Evolutionary conservation across 1,140 invertebrate species (phyloP).

Genomic region (Megalonaias nervosa): DNA sequence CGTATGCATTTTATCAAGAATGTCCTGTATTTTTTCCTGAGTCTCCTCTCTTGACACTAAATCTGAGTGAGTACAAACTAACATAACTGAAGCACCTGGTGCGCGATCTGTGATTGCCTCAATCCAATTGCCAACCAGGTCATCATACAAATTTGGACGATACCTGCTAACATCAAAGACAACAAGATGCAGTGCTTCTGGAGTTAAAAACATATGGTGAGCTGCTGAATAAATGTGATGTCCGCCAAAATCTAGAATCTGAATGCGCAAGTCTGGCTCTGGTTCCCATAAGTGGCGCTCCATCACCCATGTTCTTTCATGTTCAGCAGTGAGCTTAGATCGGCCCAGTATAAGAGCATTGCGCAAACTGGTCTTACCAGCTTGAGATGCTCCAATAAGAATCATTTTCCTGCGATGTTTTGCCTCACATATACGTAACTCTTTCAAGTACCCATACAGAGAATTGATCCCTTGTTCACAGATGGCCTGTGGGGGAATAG

Average conservation of each 20-base stretch:
- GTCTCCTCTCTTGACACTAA: conserved; percentile 55
- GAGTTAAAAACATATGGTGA: conserved; percentile 69
- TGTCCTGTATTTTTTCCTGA: conserved; percentile 42
- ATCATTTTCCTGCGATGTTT: conserved; percentile 65
- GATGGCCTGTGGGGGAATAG: conserved; percentile 63
- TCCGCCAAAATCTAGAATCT: conserved; percentile 70
- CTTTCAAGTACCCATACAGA: conserved; percentile 56
- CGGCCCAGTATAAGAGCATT: conserved; percentile 60
- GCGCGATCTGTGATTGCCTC: conserved; percentile 65
- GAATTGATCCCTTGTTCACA: conserved; percentile 56
- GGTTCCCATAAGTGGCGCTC: conserved; percentile 65
- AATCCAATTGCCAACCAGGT: conserved; percentile 62
- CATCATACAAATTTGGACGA: conserved; percentile 44
- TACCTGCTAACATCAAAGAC: conserved; percentile 68
- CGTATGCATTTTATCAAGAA: conserved; percentile 51
- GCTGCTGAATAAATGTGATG: conserved; percentile 68
- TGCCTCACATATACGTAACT: conserved; percentile 56
- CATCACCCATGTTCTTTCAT: conserved; percentile 66
- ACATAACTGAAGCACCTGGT: conserved; percentile 52
- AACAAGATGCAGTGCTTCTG: conserved; percentile 69
- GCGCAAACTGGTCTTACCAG: conserved; percentile 65
- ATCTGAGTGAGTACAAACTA: conserved; percentile 64
- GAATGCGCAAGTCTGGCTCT: conserved; percentile 57
- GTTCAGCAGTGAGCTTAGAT: conserved; percentile 57
- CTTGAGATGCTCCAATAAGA: conserved; percentile 62